phyloP scores from a whole-genome alignment of 2,888 invertebrate species.

The Cephonodes hylas region DNA sequence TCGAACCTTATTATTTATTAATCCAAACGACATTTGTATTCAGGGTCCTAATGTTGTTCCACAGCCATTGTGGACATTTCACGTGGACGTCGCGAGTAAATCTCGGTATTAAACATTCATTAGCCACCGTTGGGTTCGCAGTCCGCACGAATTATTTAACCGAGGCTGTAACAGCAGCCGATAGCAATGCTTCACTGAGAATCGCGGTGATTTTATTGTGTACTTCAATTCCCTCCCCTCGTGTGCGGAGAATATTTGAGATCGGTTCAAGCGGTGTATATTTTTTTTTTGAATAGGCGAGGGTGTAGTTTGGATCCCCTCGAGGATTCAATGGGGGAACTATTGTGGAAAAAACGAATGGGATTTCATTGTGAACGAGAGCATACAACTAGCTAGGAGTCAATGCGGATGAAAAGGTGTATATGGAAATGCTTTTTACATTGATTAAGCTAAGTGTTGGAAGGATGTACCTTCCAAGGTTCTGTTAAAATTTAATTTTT shows the following conservation, averaged over 20 bases:
- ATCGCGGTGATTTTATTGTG: constrained; percentile 18
- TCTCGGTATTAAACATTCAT: constrained; percentile 49
- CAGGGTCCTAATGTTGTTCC: background rate
- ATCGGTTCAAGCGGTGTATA: background rate
- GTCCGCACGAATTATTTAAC: constrained; percentile 54
- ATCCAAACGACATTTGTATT: background rate
- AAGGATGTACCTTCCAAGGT: background rate
- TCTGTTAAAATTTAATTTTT: too few species aligned
- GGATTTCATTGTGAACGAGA: background rate
- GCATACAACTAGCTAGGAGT: background rate
- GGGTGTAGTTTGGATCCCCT: background rate
- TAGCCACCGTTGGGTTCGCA: constrained; percentile 34
- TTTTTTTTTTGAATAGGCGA: background rate
- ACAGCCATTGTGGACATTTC: background rate
- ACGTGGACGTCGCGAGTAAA: constrained; percentile 32
- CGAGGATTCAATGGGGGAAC: background rate
- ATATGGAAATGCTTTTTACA: background rate
- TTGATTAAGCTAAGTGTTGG: background rate
- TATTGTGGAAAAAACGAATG: background rate
- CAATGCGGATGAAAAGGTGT: background rate
- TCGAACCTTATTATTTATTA: background rate
- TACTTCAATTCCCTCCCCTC: background rate
- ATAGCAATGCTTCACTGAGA: constrained; percentile 31
- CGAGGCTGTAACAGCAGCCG: constrained; percentile 33
- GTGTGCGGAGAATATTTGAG: background rate